A percentile compares a stretch with the other conserved stretches of the same genome.
Conservation (phyloP, 2,113 vertebrate species). For the Sylvia atricapilla region DNA sequence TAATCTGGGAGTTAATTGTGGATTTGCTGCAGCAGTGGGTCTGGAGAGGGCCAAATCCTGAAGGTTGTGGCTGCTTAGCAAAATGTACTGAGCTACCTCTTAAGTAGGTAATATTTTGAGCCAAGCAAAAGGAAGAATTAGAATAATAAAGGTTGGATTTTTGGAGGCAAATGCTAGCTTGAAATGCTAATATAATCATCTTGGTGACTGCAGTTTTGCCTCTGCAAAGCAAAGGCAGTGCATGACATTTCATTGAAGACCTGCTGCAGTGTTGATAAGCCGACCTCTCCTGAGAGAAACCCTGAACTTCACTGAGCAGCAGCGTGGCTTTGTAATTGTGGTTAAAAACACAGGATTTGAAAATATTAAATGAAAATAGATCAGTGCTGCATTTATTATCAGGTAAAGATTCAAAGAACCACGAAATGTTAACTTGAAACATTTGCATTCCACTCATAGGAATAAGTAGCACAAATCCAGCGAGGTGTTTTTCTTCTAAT, state of each 20-base stretch:
- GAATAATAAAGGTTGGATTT: background rate
- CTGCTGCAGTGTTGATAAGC: background rate
- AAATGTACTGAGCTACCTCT: background rate
- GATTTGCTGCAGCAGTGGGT: background rate
- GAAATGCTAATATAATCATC: background rate
- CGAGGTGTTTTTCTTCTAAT: background rate
- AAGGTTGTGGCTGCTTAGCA: background rate
- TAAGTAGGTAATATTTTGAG: background rate
- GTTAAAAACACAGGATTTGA: background rate
- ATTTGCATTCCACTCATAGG: background rate
- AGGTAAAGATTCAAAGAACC: background rate
- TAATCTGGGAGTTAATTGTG: background rate
- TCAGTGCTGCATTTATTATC: background rate
- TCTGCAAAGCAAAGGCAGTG: background rate
- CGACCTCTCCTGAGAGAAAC: background rate
- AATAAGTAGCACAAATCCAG: background rate
- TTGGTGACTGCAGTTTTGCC: background rate
- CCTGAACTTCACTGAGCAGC: background rate
- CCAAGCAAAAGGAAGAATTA: background rate
- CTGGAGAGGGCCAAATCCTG: background rate
- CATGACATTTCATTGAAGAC: background rate
- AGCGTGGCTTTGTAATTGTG: background rate
- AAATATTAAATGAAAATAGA: background rate
- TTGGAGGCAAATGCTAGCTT: background rate
- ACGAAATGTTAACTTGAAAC: background rate